Evolutionary conservation across 2,888 invertebrate genomes (phyloP), one percentile per base, ranked within the genome.

Genomic region (Metacarcinus magister): DNA sequence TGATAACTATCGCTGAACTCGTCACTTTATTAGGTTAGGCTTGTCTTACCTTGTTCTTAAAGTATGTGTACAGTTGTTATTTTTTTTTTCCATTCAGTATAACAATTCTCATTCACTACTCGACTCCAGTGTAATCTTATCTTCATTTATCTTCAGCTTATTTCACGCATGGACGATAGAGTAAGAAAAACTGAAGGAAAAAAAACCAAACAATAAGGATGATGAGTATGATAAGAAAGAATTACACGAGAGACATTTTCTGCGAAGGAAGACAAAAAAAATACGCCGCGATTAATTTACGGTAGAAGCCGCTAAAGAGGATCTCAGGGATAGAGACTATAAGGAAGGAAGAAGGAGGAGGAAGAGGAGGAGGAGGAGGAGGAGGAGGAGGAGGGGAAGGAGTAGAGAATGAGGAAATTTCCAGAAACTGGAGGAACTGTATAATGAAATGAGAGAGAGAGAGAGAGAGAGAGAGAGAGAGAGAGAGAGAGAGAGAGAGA

Each of bases 291-390:
- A 94, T 94, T 94, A 87, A 82, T 94, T 94, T 87, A 82, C 44
- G 94, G 82, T 82, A 94, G 46, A 94, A 94, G 82, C 82, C 94
- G 94, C 94, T 94, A 16, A 82, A 87, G 94, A 46, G 19, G 8
- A 28, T 8, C 13, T n/a, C 16, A 44, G 46, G 87, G 91, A 91
- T 19, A 89, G 39, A 89, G 39, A 32, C 13, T 16, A 39, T 23
- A 19, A 32, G 39, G 89, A 13, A 89, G 91, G 46, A 32, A 48
- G 28, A 28, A 48, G 92, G n/a, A 28, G 16, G 92, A 48, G n/a
- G 43, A 44, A 46, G 43, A 4, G 92, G 92, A 89, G 1, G 89
- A 89, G 39, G 89, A 43, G 23, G 43, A 89, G 44, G 44, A 39
- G 23, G 44, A 91, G 44, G 46, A 46, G 46, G 91, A 46, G 91